A percentile compares a stretch with the other conserved stretches of the same genome.
phyloP scores from a whole-genome alignment of 2,113 vertebrate species.

The Chiloscyllium plagiosum region DNA sequence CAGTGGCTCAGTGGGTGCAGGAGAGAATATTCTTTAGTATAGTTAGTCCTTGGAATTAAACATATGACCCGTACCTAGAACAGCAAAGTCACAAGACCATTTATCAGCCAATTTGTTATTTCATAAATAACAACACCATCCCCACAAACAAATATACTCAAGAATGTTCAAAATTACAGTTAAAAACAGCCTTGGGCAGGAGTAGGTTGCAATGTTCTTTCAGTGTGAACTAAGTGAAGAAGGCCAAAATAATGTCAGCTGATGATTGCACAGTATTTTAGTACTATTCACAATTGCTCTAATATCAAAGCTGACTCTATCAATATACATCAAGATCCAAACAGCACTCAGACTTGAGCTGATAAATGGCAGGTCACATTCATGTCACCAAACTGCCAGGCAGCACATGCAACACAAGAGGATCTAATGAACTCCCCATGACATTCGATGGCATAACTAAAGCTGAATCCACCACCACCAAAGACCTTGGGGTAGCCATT shows the following conservation, averaged over 20 bases:
- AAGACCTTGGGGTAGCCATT: not conserved
- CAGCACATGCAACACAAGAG: not conserved
- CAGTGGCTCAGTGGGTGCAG: not conserved
- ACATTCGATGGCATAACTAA: not conserved
- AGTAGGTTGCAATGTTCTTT: not conserved
- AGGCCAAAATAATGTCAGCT: not conserved
- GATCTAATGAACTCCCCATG: not conserved
- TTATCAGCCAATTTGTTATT: not conserved
- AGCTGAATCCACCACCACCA: not conserved
- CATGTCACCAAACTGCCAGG: not conserved
- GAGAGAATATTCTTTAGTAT: not conserved
- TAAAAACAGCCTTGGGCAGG: not conserved
- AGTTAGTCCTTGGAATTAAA: not conserved
- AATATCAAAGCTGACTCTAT: not conserved
- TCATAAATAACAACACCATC: not conserved
- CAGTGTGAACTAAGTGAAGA: not conserved
- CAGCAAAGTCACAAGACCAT: not conserved
- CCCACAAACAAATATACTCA: not conserved
- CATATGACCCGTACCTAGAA: not conserved
- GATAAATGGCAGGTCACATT: not conserved
- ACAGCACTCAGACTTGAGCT: not conserved
- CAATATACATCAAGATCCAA: not conserved
- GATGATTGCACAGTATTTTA: not conserved
- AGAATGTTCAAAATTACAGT: not conserved
- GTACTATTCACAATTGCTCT: not conserved